Evolutionary conservation across 2,797 vertebrate genomes (phyloP).

Genomic region (Kryptopterus vitreolus): DNA sequence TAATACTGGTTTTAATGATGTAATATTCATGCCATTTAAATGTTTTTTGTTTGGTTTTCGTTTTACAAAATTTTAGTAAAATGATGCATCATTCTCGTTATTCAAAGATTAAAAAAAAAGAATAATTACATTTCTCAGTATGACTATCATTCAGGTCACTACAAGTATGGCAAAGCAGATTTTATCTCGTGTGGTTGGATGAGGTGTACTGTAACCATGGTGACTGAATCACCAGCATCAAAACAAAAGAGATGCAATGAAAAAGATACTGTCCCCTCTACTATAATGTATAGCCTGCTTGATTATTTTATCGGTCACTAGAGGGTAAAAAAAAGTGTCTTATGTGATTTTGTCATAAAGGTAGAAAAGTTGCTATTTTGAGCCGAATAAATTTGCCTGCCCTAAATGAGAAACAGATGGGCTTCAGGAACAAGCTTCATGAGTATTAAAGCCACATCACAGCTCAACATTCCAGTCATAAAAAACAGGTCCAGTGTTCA

Average conservation of each 20-base stretch:
- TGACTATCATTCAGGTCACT: background rate
- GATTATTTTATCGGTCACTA: background rate
- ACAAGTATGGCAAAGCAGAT: constrained; percentile 22
- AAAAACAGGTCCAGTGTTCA: constrained; percentile 25
- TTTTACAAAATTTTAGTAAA: background rate
- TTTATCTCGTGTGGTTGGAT: constrained; percentile 22
- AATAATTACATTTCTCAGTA: background rate
- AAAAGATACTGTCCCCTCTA: background rate
- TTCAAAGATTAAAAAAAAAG: background rate
- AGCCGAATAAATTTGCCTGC: constrained; percentile 3
- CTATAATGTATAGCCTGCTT: background rate
- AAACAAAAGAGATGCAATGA: constrained; percentile 27
- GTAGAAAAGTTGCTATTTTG: constrained; percentile 20
- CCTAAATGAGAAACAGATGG: constrained; percentile 35
- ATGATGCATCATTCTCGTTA: background rate
- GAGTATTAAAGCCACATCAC: constrained; percentile 29
- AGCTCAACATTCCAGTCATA: constrained; percentile 25
- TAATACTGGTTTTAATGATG: too few species aligned
- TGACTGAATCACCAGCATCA: constrained; percentile 40
- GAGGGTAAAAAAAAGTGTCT: background rate
- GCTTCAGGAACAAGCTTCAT: constrained; percentile 8
- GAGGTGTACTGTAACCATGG: constrained; percentile 41
- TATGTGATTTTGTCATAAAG: background rate
- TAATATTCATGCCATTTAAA: too few species aligned
- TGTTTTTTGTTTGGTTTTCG: too few species aligned